Evolutionary conservation across 2,797 vertebrate genomes (phyloP), one percentile per base, ranked within the genome.

Genomic region (Petrocephalus sullivani): DNA sequence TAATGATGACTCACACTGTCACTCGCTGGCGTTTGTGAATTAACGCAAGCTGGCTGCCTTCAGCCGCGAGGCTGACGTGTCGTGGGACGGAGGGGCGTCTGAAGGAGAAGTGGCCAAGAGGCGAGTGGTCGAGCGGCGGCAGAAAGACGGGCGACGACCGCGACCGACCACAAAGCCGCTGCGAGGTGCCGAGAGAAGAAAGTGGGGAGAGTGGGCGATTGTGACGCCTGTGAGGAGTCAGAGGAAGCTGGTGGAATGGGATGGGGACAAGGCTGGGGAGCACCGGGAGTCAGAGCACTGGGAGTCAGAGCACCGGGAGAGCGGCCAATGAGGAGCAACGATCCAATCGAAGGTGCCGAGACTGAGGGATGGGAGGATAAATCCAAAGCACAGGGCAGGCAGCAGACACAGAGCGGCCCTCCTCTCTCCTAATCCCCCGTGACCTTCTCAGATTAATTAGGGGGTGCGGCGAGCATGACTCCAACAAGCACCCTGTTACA

Each of bases 41-140:
- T 87, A 61, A 87, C 12, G 41, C 54, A n/a, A 14, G 28, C 56
- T 60, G 84, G 56, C 84, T 86, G 84, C 3, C 28, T 86, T 86
- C 28, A 37, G 33, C 33, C 5, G 2, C 1, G 28, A 51, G 33
- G 8, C 16, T n/a, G 33, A 21, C n/a, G 3, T 23, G 3, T 14
- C n/a, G 12, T 41, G 9, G 86, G 60, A 21, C n/a, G 23, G 19
- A 46, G 23, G 14, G 46, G 14, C 21, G 41, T 60, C 19, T 82
- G 78, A 53, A 64, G 46, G 41, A 46, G 54, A 57, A 2, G 33
- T 8, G 0, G 49, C 21, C 46, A 3, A 56, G 57, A 67, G 16
- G 5, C 1, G 5, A 78, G n/a, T 12, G 8, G 19, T 5, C 5
- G 67, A 71, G 14, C 8, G 5, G 60, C 1, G 58, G 16, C 58